Evolutionary conservation across 2,113 vertebrate species (phyloP).

Genomic region (Apus apus): DNA sequence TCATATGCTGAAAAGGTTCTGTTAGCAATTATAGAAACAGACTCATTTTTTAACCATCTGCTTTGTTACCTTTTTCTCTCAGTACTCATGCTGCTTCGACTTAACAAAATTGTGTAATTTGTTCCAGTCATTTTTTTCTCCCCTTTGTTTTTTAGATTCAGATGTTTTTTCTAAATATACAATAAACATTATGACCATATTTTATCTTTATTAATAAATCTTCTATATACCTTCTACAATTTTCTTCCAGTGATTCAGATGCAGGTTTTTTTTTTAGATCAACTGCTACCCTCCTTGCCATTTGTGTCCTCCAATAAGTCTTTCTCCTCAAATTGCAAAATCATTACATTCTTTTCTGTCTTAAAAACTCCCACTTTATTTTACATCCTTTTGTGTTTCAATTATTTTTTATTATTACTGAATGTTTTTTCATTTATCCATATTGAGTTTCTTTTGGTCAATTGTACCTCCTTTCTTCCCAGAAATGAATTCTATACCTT

Average conservation of each 20-base stretch:
- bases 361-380: background rate
- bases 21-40: background rate
- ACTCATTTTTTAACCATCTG: background rate
- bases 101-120: background rate
- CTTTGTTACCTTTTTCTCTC: background rate
- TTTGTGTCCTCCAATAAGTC: background rate
- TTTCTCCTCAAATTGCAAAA: background rate
- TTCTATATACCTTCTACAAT: background rate
- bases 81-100: background rate
- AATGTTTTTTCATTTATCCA: background rate
- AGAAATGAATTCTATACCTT: background rate
- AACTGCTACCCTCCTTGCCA: background rate
- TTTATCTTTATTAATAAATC: background rate
- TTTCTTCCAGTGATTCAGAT: background rate
- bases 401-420: background rate
- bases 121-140: background rate
- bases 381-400: background rate
- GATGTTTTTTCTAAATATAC: background rate
- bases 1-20: background rate
- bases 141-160: background rate
- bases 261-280: background rate
- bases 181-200: background rate
- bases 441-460: background rate
- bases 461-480: background rate
- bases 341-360: background rate